These are phyloP conservation scores for Xylophagus ater DNA, from an alignment of 2,888 invertebrate genomes.

Conservation along the genomic window DNA sequence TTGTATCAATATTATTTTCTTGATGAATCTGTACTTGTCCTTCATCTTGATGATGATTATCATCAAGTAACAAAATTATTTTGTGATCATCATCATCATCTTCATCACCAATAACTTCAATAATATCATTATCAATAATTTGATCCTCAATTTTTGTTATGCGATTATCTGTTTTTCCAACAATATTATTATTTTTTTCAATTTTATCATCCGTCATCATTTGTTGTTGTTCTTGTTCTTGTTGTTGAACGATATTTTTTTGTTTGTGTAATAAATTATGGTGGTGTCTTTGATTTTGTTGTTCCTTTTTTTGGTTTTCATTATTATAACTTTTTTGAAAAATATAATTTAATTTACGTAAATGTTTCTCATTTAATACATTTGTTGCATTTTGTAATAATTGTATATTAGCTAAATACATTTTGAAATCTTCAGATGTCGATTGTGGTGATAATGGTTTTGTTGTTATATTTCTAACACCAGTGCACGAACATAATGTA, in stretches of 20 bases:
- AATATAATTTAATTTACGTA: constrained; percentile 47
- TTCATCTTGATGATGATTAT: too few relatives aligned
- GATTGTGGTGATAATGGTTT: constrained; percentile 54
- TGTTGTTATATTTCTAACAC: constrained; percentile 47
- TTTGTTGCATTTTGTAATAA: constrained; percentile 60
- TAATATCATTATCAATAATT: background rate
- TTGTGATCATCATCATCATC: background rate
- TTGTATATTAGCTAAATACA: constrained; percentile 61
- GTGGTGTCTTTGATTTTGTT: background rate
- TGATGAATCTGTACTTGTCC: constrained; percentile 21
- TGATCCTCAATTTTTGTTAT: background rate
- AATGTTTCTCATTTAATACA: constrained; percentile 47
- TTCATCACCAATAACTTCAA: constrained; percentile 3
- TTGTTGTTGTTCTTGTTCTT: background rate
- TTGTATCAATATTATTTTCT: constrained; percentile 30
- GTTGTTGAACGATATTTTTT: background rate
- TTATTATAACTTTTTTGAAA: constrained; percentile 47
- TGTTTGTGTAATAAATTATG: too few relatives aligned
- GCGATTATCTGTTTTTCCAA: too few relatives aligned
- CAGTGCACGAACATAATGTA: constrained; percentile 35
- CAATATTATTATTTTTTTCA: too few relatives aligned
- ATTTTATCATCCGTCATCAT: too few relatives aligned
- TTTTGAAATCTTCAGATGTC: constrained; percentile 57
- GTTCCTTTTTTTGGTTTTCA: constrained; percentile 14
- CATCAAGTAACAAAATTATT: too few relatives aligned